Percentiles rank a stretch among this genome's conserved stretches.
Evolutionary conservation across 2,888 invertebrate species (phyloP).

Genomic region (Uloborus plumipes): DNA sequence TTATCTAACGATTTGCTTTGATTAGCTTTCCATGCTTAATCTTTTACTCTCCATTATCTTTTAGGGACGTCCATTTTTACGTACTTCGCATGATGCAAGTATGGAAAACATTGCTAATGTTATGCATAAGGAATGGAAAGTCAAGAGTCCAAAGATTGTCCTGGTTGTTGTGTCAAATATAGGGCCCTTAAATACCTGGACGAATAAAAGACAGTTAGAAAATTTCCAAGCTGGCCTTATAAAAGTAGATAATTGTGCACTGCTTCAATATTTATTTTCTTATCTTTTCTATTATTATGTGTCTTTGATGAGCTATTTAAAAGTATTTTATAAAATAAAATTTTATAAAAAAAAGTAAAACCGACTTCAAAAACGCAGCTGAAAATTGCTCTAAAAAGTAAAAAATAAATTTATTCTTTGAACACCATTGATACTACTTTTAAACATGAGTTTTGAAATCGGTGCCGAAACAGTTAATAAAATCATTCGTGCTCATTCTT

Average conservation of each 20-base stretch:
- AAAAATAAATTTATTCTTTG: too few relatives aligned
- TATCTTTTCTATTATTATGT: too few relatives aligned
- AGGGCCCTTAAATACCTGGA: slow-evolving; percentile 58
- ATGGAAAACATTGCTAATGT: slow-evolving; percentile 66
- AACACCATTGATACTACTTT: too few relatives aligned
- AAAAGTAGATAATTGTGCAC: slow-evolving; percentile 51
- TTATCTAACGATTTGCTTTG: not conserved
- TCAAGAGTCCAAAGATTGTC: slow-evolving; percentile 66
- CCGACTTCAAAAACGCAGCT: too few relatives aligned
- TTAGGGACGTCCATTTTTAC: slow-evolving; percentile 67
- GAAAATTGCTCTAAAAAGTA: too few relatives aligned
- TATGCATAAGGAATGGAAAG: slow-evolving; percentile 66
- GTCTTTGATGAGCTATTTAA: too few relatives aligned
- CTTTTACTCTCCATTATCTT: not conserved
- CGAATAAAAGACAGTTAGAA: slow-evolving; percentile 64
- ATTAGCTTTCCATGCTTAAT: not conserved
- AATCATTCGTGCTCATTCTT: too few relatives aligned
- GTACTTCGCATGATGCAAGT: slow-evolving; percentile 63
- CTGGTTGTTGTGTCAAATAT: slow-evolving; percentile 66
- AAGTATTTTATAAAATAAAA: too few relatives aligned
- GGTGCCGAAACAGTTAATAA: too few relatives aligned
- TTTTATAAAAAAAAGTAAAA: too few relatives aligned
- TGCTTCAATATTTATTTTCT: not conserved
- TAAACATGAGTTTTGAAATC: too few relatives aligned
- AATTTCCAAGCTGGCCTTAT: slow-evolving; percentile 66